Evolutionary conservation across 1,140 invertebrate species (phyloP), one percentile per base, ranked within the genome.

Genomic region (Pomacea maculata): DNA sequence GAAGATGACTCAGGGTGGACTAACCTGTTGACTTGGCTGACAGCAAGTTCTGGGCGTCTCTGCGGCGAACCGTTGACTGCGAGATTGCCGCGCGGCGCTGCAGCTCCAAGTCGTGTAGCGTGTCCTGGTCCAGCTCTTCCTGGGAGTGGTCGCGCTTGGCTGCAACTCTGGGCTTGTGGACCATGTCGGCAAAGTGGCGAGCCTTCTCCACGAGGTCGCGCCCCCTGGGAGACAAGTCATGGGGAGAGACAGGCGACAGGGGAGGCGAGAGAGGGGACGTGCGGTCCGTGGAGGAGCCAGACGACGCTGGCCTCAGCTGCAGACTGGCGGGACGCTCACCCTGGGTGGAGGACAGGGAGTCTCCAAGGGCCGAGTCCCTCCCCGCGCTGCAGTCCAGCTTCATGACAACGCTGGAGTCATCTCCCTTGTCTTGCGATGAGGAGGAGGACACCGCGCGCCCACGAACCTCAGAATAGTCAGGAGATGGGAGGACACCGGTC

Each of bases 171-270:
- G 86, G 86, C 65, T 83, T 84, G 79, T 87, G 86, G 14, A 87
- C 86, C 71, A 79, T 83, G n/a, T 87, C 86, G 45, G 86, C 86
- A 82, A 87, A 87, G 45, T 83, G 82, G 52, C 82, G 81, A 8
- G 85, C 85, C 64, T 85, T 85, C n/a, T 79, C 81, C 80, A 87
- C 76, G 34, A 85, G 80, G 74, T 87, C 83, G 17, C 74, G 72
- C n/a, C 61, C 70, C 21, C 75, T 70, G 14, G 79, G 82, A 10
- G 79, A 77, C 77, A 79, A 1, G 77, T 70, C 77, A 21, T 78
- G 65, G 9, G 19, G 29, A 34, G 77, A 54, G 17, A 70, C 34
- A n/a, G 67, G 63, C 34, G 52, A 14, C 19, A 65, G 65, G 34
- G 21, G 45, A 0, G n/a, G 67, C 7, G 75, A 78, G 19, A 67